phyloP scores from a whole-genome alignment of 2,888 invertebrate species.

The Argyra leucocephala region DNA sequence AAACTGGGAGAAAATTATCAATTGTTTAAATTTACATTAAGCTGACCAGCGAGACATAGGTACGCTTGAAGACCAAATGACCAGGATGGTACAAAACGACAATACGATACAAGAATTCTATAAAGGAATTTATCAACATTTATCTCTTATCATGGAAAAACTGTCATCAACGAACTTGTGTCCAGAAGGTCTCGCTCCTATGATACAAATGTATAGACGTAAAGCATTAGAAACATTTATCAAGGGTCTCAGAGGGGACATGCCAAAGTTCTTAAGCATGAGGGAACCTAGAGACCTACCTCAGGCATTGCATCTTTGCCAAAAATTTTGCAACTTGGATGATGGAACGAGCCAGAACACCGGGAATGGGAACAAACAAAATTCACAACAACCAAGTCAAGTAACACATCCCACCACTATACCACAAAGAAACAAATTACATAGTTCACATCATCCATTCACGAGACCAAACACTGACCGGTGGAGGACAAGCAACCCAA shows the following conservation, averaged over 20 bases:
- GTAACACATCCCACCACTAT: background rate
- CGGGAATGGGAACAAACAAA: background rate
- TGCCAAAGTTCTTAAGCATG: conserved; percentile 22
- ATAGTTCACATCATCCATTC: background rate
- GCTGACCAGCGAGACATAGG: conserved; percentile 22
- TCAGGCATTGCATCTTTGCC: conserved; percentile 21
- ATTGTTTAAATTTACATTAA: conserved; percentile 20
- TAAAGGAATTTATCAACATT: conserved; percentile 14
- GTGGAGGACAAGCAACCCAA: background rate
- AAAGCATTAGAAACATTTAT: conserved; percentile 19
- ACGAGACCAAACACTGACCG: background rate
- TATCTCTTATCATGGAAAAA: conserved; percentile 17
- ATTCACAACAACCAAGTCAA: background rate
- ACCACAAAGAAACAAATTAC: background rate
- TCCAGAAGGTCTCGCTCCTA: conserved; percentile 6
- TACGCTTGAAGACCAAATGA: conserved; percentile 24
- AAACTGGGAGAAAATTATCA: conserved; percentile 20
- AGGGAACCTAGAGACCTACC: conserved; percentile 23
- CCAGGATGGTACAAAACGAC: conserved; percentile 18
- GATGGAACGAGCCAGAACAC: background rate
- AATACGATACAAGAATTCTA: conserved; percentile 12
- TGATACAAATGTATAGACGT: conserved; percentile 14
- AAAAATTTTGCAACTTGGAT: conserved; percentile 18
- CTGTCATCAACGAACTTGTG: conserved; percentile 16
- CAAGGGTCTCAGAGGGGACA: conserved; percentile 19